Evolutionary conservation across 2,797 vertebrate genomes (phyloP), one percentile per base, ranked within the genome.

Genomic region (Mus spretus): DNA sequence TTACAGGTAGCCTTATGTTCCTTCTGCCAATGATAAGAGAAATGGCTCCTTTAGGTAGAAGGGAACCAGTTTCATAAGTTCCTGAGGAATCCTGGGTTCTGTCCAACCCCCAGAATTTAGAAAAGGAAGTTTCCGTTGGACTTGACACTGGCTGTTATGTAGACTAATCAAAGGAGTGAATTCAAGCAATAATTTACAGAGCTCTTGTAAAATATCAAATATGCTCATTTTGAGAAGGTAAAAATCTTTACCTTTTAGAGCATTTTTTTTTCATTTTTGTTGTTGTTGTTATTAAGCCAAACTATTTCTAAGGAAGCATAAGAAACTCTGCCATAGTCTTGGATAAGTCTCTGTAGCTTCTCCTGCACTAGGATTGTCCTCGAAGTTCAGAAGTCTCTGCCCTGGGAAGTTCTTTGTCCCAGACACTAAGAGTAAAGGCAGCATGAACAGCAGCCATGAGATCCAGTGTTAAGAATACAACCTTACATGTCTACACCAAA

Each of bases 141-240:
- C n/a, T n/a, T n/a, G 34, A 53, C 34, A 44, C 65, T 59, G 2
- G 31, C 26, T 85, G 70, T 72, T 63, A 77, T 37, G 40, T 37
- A 92, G 86, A 34, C 34, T 81, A 78, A 84, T 59, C 47, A 95
- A 91, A 91, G 44, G 24, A 59, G 13, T 77, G 22, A 82, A 78
- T 19, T 44, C 12, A 17, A 40, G 11, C 44, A 78, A 37, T 63
- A 82, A 83, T 74, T 89, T 89, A 74, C 17, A 91, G 85, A 59
- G 83, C 28, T n/a, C 72, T 82, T 59, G 5, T 53, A 91, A 91
- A 93, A 77, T 77, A 78, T 28, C 55, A 72, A 72, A 91, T 20
- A 80, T 20, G 82, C 31, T 93, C 75, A 93, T 78, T 79, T 88
- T 74, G 13, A 75, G 40, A 67, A 90, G 31, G 19, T 75, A 67